Percentiles rank a stretch among this genome's conserved stretches.
Evolutionary conservation across 1,140 invertebrate genomes (phyloP).

Genomic region (Leptoteleia sp.): DNA sequence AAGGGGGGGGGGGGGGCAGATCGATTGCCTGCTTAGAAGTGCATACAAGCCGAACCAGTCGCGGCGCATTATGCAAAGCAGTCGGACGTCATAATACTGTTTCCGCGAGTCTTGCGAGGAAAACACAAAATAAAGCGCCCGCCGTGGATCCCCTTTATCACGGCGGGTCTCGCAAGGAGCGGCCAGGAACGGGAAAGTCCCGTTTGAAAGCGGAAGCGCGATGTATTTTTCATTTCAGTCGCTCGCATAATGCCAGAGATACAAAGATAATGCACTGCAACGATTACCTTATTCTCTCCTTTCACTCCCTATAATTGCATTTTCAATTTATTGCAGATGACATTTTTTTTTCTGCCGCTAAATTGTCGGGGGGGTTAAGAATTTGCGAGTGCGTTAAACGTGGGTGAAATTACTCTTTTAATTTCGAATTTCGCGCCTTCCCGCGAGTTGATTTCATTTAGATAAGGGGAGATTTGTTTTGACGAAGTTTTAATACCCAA

Average conservation of each 20-base stretch:
- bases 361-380: background rate
- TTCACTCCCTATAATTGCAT: constrained; percentile 49
- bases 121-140: constrained; percentile 56
- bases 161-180: constrained; percentile 45
- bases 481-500: no score
- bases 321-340: constrained; percentile 29
- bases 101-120: constrained; percentile 58
- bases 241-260: constrained; percentile 46
- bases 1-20: no score
- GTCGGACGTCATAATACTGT: constrained; percentile 61
- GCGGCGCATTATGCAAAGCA: constrained; percentile 64
- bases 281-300: constrained; percentile 32
- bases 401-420: background rate
- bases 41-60: constrained; percentile 44
- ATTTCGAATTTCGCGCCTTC: constrained; percentile 3
- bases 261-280: constrained; percentile 47
- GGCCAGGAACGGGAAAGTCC: constrained; percentile 51
- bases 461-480: no score
- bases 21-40: constrained; percentile 60
- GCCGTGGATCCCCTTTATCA: constrained; percentile 47
- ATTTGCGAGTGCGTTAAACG: background rate
- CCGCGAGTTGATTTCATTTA: no score
- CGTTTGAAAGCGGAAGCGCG: constrained; percentile 56
- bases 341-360: background rate
- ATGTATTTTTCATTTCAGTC: constrained; percentile 54